Conservation (phyloP, 1,140 invertebrate genomes). For the Varroa destructor region DNA sequence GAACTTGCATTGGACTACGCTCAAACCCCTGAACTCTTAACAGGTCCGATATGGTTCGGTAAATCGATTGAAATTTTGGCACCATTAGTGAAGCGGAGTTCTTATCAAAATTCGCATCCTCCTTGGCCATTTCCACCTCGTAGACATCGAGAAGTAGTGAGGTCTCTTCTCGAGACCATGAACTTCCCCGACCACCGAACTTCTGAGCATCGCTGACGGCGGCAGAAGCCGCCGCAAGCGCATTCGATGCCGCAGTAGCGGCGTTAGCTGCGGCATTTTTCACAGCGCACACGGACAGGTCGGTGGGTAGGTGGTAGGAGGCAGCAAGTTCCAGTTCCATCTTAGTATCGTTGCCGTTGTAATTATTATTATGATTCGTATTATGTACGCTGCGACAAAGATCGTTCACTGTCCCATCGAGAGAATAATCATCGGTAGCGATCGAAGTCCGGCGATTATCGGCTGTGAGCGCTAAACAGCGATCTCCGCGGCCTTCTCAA, state of each 20-base stretch:
- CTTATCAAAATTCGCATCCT: conserved; percentile 25
- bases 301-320: conserved; percentile 20
- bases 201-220: conserved; percentile 23
- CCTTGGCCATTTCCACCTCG: conserved; percentile 23
- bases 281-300: conserved; percentile 20
- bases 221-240: background rate
- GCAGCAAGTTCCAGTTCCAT: too few relatives aligned
- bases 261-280: conserved; percentile 8
- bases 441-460: too few relatives aligned
- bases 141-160: conserved; percentile 14
- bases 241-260: background rate
- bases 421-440: too few relatives aligned
- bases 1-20: conserved; percentile 16
- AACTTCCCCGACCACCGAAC: conserved; percentile 22
- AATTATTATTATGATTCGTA: background rate
- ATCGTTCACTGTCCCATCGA: too few relatives aligned
- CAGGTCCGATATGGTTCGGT: conserved; percentile 17
- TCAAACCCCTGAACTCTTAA: conserved; percentile 6
- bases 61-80: conserved; percentile 22
- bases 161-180: conserved; percentile 25
- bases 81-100: conserved; percentile 13
- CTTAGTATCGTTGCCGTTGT: background rate
- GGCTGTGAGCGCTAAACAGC: too few relatives aligned
- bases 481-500: too few relatives aligned
- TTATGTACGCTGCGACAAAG: too few relatives aligned